Base-by-base conservation (phyloP, 1,140 invertebrate species). In the Hormaphis cornu region DNA sequence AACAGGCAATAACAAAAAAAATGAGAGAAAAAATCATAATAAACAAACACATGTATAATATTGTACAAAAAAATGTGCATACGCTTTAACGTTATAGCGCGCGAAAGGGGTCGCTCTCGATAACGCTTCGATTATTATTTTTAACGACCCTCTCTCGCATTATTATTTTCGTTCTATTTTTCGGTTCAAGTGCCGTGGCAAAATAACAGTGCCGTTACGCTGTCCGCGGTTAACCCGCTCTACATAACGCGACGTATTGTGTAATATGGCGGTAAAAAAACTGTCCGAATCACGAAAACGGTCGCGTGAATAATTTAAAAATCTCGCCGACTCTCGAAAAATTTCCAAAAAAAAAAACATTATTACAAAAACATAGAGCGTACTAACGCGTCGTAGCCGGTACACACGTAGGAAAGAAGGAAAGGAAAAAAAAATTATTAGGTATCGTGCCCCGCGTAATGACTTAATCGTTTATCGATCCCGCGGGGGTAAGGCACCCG, bases 141-240 rank as follows among this genome's bases (percentile, higher is more conserved):
- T 63, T 63, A 63, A 63, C 59, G 59, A 63, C 59, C 59, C 59
- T 48, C 42, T n/a, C n/a, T n/a, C n/a, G n/a, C n/a, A n/a, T 46
- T 48, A 12, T 33, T 33, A 61, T 44, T 3, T 12, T 4, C 22
- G 48, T 9, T 3, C 6, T 1, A 8, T 26, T 26, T n/a, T n/a
- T n/a, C n/a, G n/a, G 14, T 24, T 52, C 3, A 14, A 26, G 24
- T 52, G 22, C 48, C 48, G 59, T 46, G 42, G 59, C 59, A 14
- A 63, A 63, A 63, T n/a, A n/a, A n/a, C n/a, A n/a, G n/a, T n/a
- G n/a, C n/a, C n/a, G n/a, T n/a, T n/a, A 46, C 14, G 26, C 54
- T 12, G 37, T n/a, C n/a, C n/a, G 37, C 42, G 46, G 59, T 63
- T 63, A 46, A 48, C 42, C 12, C 18, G 33, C 16, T 20, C 22